A percentile compares a stretch with the other conserved stretches of the same genome.
Evolutionary conservation across 2,797 vertebrate species (phyloP).

Genomic region (Crenuchus spilurus): DNA sequence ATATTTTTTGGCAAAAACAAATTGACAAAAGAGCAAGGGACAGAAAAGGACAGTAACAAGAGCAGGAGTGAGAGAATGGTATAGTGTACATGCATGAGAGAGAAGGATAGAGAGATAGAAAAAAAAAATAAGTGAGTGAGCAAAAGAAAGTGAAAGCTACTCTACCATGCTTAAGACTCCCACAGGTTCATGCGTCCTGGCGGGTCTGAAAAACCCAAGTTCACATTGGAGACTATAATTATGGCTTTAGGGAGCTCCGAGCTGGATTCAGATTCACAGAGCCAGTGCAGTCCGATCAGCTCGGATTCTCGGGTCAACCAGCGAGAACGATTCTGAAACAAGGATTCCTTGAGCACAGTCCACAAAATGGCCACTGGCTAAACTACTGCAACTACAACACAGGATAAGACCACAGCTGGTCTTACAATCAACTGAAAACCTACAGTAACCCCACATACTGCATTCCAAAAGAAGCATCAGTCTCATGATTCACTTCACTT

Average conservation of each 20-base stretch:
- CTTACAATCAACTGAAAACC: background rate
- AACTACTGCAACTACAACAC: background rate
- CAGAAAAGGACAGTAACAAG: background rate
- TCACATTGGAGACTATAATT: slow-evolving; percentile 22
- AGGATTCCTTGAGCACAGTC: slow-evolving; percentile 11
- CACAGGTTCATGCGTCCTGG: slow-evolving; percentile 6
- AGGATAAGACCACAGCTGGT: background rate
- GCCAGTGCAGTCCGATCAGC: slow-evolving; percentile 10
- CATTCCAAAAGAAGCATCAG: too few species aligned
- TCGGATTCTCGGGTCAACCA: slow-evolving; percentile 7
- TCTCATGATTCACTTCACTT: too few species aligned
- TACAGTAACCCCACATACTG: too few species aligned
- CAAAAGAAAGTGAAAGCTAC: background rate
- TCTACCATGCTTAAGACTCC: slow-evolving; percentile 17
- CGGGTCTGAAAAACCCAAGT: slow-evolving; percentile 15
- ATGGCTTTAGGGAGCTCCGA: slow-evolving; percentile 23
- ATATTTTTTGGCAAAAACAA: too few species aligned
- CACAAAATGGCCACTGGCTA: slow-evolving; percentile 33
- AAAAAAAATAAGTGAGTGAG: background rate
- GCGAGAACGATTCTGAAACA: background rate
- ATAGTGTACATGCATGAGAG: too few species aligned
- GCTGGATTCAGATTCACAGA: slow-evolving; percentile 1
- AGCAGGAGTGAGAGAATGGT: background rate
- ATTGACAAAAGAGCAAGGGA: background rate
- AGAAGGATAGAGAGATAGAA: background rate